Evolutionary conservation across 2,113 vertebrate species (phyloP).

Genomic region (Notothenia rossii): DNA sequence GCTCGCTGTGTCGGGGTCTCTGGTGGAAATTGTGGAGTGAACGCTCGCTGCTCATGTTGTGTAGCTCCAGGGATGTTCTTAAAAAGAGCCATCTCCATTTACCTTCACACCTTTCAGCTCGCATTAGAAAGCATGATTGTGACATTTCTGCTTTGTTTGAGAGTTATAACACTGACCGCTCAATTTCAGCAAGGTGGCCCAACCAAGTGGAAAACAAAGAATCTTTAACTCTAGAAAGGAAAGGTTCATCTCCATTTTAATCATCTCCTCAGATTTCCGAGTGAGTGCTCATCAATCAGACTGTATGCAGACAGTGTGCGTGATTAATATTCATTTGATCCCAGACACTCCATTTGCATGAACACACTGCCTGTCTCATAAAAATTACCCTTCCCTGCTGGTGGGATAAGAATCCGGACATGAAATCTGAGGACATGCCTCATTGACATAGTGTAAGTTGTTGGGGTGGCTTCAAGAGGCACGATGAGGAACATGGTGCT

Average conservation of each 20-base stretch:
- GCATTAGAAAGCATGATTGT: constrained; percentile 38
- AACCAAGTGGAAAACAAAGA: constrained; percentile 43
- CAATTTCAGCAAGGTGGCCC: constrained; percentile 32
- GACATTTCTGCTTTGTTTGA: constrained; percentile 33
- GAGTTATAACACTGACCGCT: constrained; percentile 34
- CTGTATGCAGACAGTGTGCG: constrained; percentile 63
- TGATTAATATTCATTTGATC: constrained; percentile 74
- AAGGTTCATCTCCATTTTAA: constrained; percentile 57
- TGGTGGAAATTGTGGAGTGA: constrained; percentile 74
- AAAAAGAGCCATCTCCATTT: constrained; percentile 55
- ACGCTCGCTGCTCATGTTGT: constrained; percentile 65
- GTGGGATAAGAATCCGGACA: constrained; percentile 75
- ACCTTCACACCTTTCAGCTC: constrained; percentile 59
- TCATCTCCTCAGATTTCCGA: constrained; percentile 69
- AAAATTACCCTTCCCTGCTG: constrained; percentile 63
- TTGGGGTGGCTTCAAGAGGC: constrained; percentile 66
- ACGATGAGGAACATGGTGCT: constrained; percentile 69
- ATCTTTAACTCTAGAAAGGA: constrained; percentile 30
- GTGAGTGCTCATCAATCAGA: constrained; percentile 72
- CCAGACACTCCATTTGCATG: constrained; percentile 76
- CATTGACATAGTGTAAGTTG: constrained; percentile 67
- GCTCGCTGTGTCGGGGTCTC: constrained; percentile 71
- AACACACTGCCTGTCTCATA: constrained; percentile 70
- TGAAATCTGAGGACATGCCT: constrained; percentile 64
- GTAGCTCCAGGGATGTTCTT: constrained; percentile 60